Evolutionary conservation across 2,888 invertebrate species (phyloP), one percentile per base, ranked within the genome.

Genomic region (Caenorhabditis macrosperma): DNA sequence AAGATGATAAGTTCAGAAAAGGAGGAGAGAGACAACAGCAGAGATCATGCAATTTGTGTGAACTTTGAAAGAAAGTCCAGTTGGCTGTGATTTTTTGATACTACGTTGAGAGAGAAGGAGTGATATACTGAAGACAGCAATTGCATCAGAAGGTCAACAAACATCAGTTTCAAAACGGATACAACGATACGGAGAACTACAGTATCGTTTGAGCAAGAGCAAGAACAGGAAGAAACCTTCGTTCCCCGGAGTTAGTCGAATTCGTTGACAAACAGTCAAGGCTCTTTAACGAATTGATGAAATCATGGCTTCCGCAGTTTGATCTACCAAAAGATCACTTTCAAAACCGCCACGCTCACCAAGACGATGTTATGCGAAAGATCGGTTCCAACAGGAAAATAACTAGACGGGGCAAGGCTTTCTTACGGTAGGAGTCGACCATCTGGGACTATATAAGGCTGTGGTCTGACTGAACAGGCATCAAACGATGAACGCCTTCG

Each of bases 61-160:
- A 61, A 72, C 72, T 72, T 72, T 72, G 63, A 55, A 71, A 28
- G 24, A 59, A 41, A 28, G 17, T 7, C 54, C 28, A 12, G 10
- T 12, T 24, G 22, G 26, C 4, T 4, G 57, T 69, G 69, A 69
- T 69, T 69, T 54, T 72, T 63, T 72, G 63, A 48, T 72, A 57
- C 35, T 72, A 26, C 28, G 20, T 22, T 10, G 50, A 44, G 17
- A 33, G 33, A 33, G 44, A 9, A 33, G 48, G 48, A 24, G 72
- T 72, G 63, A 72, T 72, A 20, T 38, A 57, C 38, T 44, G 28
- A 2, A 48, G 12, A 44, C 38, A 1, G 17, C 35, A 26, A 38
- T 72, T 72, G 72, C 72, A 72, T 72, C 72, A 72, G 72, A 72
- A 72, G 63, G 72, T 63, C 63, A 57, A 30, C 55, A 63, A 38